Base-by-base conservation (phyloP, 1,140 invertebrate genomes). In the Euwallacea fornicatus region DNA sequence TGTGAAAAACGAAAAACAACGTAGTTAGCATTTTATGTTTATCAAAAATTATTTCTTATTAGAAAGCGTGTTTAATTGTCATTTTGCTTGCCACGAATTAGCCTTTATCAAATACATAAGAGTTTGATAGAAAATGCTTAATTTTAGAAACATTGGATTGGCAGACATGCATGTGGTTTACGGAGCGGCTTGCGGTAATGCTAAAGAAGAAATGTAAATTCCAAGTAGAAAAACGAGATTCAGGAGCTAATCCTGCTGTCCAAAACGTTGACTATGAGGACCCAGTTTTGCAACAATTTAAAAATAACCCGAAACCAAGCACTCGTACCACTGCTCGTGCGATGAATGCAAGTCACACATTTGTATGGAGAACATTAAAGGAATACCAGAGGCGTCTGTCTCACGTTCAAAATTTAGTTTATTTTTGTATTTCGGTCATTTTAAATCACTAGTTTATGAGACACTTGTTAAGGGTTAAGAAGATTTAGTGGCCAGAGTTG, bases 321-420 rank as follows among this genome's bases (percentile, higher is more conserved):
- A 6, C 1, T 50, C 46, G 46, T 50, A 6, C 46, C 46, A 50
- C 13, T 50, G 6, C 54, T 7, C 54, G 7, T n/a, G 15, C 54
- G 11, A 56, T 56, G 54, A 11, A 56, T 56, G 7, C 54, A 56
- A 56, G n/a, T 7, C 54, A 21, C 54, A 15, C 54, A 56, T 56
- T 7, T 56, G 54, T 56, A 56, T 56, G 54, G 54, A 56, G 54
- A 7, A 7, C 7, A 56, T 56, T 56, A 56, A 56, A 56, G 11
- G 54, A 56, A 13, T 56, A 56, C 54, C 15, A 56, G 16, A 7
- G 2, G 54, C 54, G 4, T 33, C 21, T 4, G 21, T 33, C 4
- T 33, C 21, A 33, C 21, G 4, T 33, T 33, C 21, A 33, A 33
- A 33, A 33, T 33, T 33, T 33, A 33, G 4, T 33, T 33, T 1